Percentiles rank a stretch among this genome's conserved stretches.
Evolutionary conservation across 2,113 vertebrate genomes (phyloP).

Genomic region (Sander vitreus): DNA sequence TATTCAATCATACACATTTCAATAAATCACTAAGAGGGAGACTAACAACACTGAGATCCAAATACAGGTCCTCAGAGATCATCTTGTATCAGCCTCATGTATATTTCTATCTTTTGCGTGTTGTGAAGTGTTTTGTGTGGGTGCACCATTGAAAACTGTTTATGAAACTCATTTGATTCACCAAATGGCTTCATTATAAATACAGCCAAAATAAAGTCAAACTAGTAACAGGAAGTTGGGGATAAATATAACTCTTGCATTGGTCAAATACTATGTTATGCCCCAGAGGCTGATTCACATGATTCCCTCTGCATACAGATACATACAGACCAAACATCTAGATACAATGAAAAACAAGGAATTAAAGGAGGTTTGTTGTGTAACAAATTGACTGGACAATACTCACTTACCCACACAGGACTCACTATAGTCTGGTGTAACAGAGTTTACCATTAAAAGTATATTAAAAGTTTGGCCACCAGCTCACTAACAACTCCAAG

Average conservation of each 20-base stretch:
- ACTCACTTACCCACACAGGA: slow-evolving; percentile 52
- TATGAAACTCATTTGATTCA: not conserved
- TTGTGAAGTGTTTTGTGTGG: slow-evolving; percentile 22
- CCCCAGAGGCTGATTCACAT: slow-evolving; percentile 64
- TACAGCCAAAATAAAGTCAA: slow-evolving; percentile 20
- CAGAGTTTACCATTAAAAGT: slow-evolving; percentile 46
- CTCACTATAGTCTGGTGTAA: slow-evolving; percentile 51
- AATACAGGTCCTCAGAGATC: slow-evolving; percentile 57
- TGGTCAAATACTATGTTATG: slow-evolving; percentile 18
- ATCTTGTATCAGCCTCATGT: slow-evolving; percentile 56
- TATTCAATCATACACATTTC: slow-evolving; percentile 73
- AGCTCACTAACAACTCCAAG: slow-evolving; percentile 52
- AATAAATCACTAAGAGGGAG: slow-evolving; percentile 68
- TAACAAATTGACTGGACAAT: slow-evolving; percentile 49
- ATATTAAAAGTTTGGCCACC: slow-evolving; percentile 41
- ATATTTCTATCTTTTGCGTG: slow-evolving; percentile 10
- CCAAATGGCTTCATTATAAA: slow-evolving; percentile 8
- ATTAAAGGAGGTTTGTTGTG: slow-evolving; percentile 50
- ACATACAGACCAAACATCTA: slow-evolving; percentile 51
- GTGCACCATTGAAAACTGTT: slow-evolving; percentile 18
- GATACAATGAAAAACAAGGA: slow-evolving; percentile 30
- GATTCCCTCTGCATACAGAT: slow-evolving; percentile 51
- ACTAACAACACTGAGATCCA: slow-evolving; percentile 50
- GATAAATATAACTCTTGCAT: slow-evolving; percentile 38
- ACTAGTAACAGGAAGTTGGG: slow-evolving; percentile 16